Conservation (phyloP, 2,113 vertebrate species). For the Coracopsis vasa region DNA sequence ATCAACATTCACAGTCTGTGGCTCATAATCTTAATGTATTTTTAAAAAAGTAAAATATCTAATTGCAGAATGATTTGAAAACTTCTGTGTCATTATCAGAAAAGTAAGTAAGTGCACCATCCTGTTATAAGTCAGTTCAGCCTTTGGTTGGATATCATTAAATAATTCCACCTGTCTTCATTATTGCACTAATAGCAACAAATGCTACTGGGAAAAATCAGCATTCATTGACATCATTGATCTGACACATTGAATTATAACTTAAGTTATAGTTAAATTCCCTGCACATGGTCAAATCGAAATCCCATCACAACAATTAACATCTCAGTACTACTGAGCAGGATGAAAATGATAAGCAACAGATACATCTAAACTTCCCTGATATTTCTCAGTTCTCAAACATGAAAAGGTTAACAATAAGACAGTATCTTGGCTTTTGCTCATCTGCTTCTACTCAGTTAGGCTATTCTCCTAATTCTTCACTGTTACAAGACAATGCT, state of each 20-base stretch:
- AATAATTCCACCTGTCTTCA: constrained; percentile 22
- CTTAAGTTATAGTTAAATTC: constrained; percentile 63
- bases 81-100: background rate
- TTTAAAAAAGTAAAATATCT: background rate
- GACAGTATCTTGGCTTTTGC: background rate
- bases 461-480: background rate
- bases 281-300: constrained; percentile 1
- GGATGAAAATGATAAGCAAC: background rate
- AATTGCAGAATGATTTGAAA: background rate
- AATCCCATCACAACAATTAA: background rate
- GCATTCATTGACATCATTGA: constrained; percentile 77
- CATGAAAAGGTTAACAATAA: background rate
- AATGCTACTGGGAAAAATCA: constrained; percentile 75
- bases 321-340: background rate
- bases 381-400: background rate
- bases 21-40: background rate
- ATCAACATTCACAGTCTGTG: background rate
- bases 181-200: constrained; percentile 41
- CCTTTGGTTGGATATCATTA: constrained; percentile 27
- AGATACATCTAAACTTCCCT: background rate
- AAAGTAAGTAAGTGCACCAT: background rate
- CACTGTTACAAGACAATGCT: background rate
- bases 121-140: background rate
- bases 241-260: constrained; percentile 80
- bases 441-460: background rate